phyloP scores from a whole-genome alignment of 1,140 invertebrate genomes.

The Neoseiulus cucumeris region DNA sequence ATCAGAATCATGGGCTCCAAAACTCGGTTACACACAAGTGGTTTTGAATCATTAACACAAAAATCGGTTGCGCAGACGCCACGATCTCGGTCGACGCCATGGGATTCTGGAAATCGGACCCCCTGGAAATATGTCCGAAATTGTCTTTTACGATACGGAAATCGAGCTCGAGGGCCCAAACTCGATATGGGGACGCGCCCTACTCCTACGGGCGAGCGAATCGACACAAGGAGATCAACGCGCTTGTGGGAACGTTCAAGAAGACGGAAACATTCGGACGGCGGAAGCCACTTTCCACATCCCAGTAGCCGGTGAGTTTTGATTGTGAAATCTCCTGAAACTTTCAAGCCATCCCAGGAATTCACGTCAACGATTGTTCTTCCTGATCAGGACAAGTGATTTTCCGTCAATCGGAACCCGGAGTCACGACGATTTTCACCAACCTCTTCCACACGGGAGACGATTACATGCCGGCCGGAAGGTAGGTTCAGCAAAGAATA shows the following conservation, averaged over 20 bases:
- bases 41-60: too few species aligned
- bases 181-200: conserved; percentile 25
- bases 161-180: conserved; percentile 22
- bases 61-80: too few species aligned
- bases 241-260: conserved; percentile 24
- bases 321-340: too few species aligned
- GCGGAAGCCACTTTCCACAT: conserved; percentile 58
- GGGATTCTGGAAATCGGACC: conserved; percentile 17
- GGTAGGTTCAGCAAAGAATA: conserved; percentile 20
- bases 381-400: not conserved
- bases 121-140: conserved; percentile 14
- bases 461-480: conserved; percentile 27
- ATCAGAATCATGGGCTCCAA: too few species aligned
- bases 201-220: conserved; percentile 22
- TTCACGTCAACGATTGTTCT: too few species aligned
- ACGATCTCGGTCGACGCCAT: conserved; percentile 28
- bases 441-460: conserved; percentile 30
- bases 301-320: conserved; percentile 43
- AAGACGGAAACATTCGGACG: conserved; percentile 42
- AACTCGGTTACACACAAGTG: too few species aligned
- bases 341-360: too few species aligned
- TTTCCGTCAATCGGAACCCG: conserved; percentile 31
- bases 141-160: conserved; percentile 21
- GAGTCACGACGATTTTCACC: conserved; percentile 49
- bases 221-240: conserved; percentile 11